Conservation (phyloP, 2,888 invertebrate genomes). For the Dermolepida albohirtum region DNA sequence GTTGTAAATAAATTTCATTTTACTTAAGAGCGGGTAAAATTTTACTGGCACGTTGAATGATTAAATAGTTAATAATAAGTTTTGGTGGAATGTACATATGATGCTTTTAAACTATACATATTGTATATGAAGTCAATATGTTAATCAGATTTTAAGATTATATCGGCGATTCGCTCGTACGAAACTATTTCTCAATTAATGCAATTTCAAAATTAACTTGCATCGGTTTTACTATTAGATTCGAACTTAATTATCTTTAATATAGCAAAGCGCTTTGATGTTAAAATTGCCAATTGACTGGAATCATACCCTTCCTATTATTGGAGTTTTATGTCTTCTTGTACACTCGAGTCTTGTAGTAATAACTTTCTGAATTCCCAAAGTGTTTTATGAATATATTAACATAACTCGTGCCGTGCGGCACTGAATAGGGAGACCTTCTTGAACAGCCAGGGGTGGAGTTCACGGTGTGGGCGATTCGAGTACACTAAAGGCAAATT, state of each 20-base stretch:
- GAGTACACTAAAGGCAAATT: not conserved
- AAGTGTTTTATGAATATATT: slow-evolving; percentile 19
- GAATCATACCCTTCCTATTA: slow-evolving; percentile 11
- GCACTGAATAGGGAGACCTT: not conserved
- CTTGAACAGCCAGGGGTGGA: not conserved
- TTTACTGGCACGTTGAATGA: too few relatives aligned
- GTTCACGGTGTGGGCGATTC: not conserved
- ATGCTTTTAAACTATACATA: too few relatives aligned
- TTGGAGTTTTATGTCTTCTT: slow-evolving; percentile 9
- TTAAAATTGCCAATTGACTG: slow-evolving; percentile 22
- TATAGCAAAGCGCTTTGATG: slow-evolving; percentile 12
- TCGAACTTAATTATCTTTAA: slow-evolving; percentile 13
- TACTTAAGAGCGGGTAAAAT: too few relatives aligned
- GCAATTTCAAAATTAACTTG: slow-evolving; percentile 17
- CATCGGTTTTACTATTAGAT: slow-evolving; percentile 18
- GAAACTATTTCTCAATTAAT: not conserved
- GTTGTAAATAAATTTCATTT: too few relatives aligned
- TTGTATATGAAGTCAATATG: too few relatives aligned
- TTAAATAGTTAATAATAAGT: too few relatives aligned
- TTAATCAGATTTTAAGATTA: too few relatives aligned
- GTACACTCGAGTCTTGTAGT: slow-evolving; percentile 8
- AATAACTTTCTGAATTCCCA: slow-evolving; percentile 13
- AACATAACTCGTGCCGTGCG: slow-evolving; percentile 7
- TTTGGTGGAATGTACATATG: too few relatives aligned
- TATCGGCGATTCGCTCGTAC: too few relatives aligned